phyloP scores from a whole-genome alignment of 1,140 invertebrate genomes.

The Drosophila simulans region DNA sequence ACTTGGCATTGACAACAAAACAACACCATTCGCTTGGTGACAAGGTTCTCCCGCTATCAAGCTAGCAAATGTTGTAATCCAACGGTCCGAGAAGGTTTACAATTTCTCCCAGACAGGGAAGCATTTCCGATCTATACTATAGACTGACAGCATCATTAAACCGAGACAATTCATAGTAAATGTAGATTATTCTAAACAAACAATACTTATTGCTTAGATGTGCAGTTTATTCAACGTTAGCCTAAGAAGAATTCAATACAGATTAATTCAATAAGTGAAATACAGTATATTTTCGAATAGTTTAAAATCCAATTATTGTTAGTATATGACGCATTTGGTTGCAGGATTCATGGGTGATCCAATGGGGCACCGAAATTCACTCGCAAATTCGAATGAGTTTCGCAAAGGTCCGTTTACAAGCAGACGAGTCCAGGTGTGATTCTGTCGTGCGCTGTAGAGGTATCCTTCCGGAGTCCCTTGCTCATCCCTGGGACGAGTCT shows the following conservation, averaged over 20 bases:
- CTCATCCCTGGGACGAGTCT: background rate
- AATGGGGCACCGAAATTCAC: slow-evolving; percentile 64
- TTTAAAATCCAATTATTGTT: background rate
- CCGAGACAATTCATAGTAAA: background rate
- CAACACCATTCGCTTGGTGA: slow-evolving; percentile 8
- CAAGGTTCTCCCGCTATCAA: slow-evolving; percentile 13
- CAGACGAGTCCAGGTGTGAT: slow-evolving; percentile 54
- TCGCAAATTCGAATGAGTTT: slow-evolving; percentile 64
- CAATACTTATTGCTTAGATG: background rate
- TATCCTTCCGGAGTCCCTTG: slow-evolving; percentile 64
- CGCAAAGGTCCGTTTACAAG: slow-evolving; percentile 66
- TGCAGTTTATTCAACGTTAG: background rate
- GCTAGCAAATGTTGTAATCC: slow-evolving; percentile 2
- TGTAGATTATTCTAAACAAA: background rate
- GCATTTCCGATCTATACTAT: background rate
- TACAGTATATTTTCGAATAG: background rate
- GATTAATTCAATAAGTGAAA: background rate
- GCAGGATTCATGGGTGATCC: slow-evolving; percentile 74
- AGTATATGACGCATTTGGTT: slow-evolving; percentile 74
- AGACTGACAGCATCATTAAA: background rate
- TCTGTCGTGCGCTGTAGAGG: slow-evolving; percentile 51
- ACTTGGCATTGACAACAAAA: slow-evolving; percentile 42
- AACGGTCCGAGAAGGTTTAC: background rate
- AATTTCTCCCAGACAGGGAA: background rate
- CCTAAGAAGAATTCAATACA: no score